Base-by-base conservation (phyloP, 2,888 invertebrate genomes). In the Zelleria hepariella region DNA sequence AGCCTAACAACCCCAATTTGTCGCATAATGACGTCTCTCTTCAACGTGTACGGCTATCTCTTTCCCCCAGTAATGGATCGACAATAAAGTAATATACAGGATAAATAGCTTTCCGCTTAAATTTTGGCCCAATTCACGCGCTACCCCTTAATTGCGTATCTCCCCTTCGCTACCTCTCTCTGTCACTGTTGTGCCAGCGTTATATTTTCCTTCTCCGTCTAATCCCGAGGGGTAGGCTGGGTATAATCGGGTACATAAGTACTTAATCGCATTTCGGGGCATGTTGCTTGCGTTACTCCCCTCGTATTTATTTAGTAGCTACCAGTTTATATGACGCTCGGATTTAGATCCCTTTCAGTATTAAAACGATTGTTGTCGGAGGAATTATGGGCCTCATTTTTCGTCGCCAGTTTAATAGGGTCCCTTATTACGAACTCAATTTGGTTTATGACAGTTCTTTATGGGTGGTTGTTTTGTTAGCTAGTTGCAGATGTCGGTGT, bases 11-110 rank as follows among this genome's bases (percentile, higher is more conserved):
- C 76, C 75, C 74, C 77, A 78, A 79, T 80, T 81, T 80, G 78
- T 77, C 73, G 68, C 70, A 65, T 68, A 67, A 65, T 66, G 58
- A 59, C 66, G 51, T 70, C 68, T 66, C 71, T 32, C 64, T 72
- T 67, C 59, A 64, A 62, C 72, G 60, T 65, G 66, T 72, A 67
- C 62, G 64, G 60, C 74, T 64, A 61, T 83, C 83, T 68, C 71
- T 64, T 64, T 82, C 78, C 64, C 78, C 67, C 85, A 65, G 72
- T 86, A 88, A 88, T 88, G 77, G 86, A 75, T 80, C 82, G 75
- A 84, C 87, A 84, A 87, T 87, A 88, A 87, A 88, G 86, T 88
- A 88, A 88, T 87, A 82, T 79, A 81, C 77, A 77, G 82, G 32
- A 87, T 81, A 84, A 84, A 82, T 84, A 80, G 82, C 78, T 82